These are phyloP conservation scores for Nesidiocoris tenuis DNA, from an alignment of 2,888 invertebrate genomes.

Conservation along the genomic window DNA sequence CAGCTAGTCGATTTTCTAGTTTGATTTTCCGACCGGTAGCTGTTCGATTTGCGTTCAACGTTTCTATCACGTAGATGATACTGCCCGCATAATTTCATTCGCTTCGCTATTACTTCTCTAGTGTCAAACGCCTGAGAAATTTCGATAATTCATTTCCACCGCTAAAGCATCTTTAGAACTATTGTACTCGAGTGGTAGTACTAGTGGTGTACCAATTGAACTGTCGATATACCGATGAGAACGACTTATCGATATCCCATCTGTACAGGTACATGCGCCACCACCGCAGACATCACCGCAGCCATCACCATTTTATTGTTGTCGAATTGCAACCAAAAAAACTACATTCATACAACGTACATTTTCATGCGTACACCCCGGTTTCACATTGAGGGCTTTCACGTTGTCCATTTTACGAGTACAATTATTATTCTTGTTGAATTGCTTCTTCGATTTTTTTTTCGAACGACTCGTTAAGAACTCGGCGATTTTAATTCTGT, in stretches of 20 bases:
- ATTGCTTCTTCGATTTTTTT: conserved; percentile 28
- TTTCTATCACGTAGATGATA: too few relatives aligned
- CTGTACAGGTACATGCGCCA: neutral
- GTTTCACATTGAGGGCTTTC: conserved; percentile 44
- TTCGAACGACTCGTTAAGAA: conserved; percentile 32
- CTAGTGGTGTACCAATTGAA: too few relatives aligned
- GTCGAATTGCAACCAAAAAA: neutral
- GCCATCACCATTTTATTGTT: neutral
- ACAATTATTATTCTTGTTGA: conserved; percentile 8
- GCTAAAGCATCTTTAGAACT: too few relatives aligned
- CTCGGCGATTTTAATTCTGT: conserved; percentile 38
- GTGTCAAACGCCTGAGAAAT: too few relatives aligned
- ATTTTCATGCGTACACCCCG: neutral
- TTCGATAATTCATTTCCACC: too few relatives aligned
- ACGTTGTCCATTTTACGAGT: conserved; percentile 38
- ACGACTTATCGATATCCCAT: neutral
- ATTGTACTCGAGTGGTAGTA: too few relatives aligned
- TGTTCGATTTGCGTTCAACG: too few relatives aligned
- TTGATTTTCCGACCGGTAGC: too few relatives aligned
- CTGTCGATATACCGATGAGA: too few relatives aligned
- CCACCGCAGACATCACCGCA: neutral
- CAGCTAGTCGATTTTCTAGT: too few relatives aligned
- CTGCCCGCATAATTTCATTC: too few relatives aligned
- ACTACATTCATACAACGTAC: conserved; percentile 11
- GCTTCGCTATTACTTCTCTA: too few relatives aligned